Percentiles rank a stretch among this genome's conserved stretches.
These are phyloP conservation scores for Aphidius gifuensis DNA, from an alignment of 1,140 invertebrate species.

Conservation along the genomic window DNA sequence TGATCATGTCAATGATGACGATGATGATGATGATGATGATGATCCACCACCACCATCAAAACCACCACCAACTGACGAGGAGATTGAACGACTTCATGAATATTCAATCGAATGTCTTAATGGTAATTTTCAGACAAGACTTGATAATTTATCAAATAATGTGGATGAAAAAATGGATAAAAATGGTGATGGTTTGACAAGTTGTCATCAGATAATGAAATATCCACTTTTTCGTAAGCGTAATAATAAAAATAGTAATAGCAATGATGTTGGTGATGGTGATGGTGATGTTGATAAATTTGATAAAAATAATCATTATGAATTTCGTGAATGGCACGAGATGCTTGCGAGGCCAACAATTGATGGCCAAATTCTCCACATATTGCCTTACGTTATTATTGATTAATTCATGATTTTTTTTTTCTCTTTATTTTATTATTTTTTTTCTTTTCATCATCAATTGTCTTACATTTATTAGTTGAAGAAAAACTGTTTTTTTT, in stretches of 20 bases:
- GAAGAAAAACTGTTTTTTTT: background rate
- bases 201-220: too few species aligned
- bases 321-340: slow-evolving; percentile 83
- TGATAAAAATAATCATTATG: slow-evolving; percentile 39
- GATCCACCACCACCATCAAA: too few species aligned
- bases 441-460: background rate
- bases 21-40: slow-evolving; percentile 32
- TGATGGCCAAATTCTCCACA: slow-evolving; percentile 71
- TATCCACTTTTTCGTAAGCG: too few species aligned
- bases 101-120: slow-evolving; percentile 50
- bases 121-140: slow-evolving; percentile 48
- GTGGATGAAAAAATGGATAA: background rate
- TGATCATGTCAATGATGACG: slow-evolving; percentile 33
- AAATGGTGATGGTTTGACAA: background rate
- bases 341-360: slow-evolving; percentile 66
- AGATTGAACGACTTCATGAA: slow-evolving; percentile 45
- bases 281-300: slow-evolving; percentile 3
- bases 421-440: background rate
- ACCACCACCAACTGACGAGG: slow-evolving; percentile 24
- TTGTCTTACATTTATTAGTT: background rate
- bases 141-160: slow-evolving; percentile 1
- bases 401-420: slow-evolving; percentile 61
- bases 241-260: background rate
- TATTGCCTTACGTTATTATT: slow-evolving; percentile 90
- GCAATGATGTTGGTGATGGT: slow-evolving; percentile 2